Evolutionary conservation across 2,113 vertebrate genomes (phyloP), one percentile per base, ranked within the genome.

Genomic region (Rana temporaria): DNA sequence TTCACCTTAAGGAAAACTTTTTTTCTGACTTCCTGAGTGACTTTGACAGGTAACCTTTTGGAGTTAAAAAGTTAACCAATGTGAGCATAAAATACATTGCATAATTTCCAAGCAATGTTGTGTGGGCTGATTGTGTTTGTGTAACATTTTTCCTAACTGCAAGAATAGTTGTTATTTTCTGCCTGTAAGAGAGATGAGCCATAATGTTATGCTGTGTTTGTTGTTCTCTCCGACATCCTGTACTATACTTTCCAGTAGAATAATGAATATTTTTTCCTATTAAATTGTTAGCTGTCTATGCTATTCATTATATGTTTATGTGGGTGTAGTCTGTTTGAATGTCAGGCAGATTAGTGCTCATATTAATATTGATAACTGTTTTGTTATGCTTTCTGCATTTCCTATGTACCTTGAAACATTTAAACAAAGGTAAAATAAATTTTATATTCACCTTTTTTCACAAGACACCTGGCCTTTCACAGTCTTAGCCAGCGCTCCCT

Each of bases 251-350:
- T 67, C 38, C 32, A 55, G 8, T 55, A 22, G 26, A 79, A 79
- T 67, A 79, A 67, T 79, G 76, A 79, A 77, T 77, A 77, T 53
- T 77, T 64, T 64, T 65, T 53, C 74, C 53, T 67, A 78, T 67
- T 65, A 78, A 78, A 78, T 52, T 65, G 38, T 78, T 67, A 78
- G 63, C 63, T 66, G 73, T 38, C 59, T 48, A 11, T 63, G 57
- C 62, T 55, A 30, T 78, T 78, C 17, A 65, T 78, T 66, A 66
- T 67, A 78, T 66, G 22, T 17, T 34, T 30, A 56, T 67, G 76
- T 67, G 52, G 48, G 63, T 67, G 42, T 67, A 64, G 38, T 52
- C 26, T 76, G 38, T 65, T 52, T 64, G 59, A 77, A 30, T 53
- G 20, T 22, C 59, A 77, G 59, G 22, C 42, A 64, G 16, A 77